Evolutionary conservation across 2,113 vertebrate genomes (phyloP).

Genomic region (Rhadina sibilatrix): DNA sequence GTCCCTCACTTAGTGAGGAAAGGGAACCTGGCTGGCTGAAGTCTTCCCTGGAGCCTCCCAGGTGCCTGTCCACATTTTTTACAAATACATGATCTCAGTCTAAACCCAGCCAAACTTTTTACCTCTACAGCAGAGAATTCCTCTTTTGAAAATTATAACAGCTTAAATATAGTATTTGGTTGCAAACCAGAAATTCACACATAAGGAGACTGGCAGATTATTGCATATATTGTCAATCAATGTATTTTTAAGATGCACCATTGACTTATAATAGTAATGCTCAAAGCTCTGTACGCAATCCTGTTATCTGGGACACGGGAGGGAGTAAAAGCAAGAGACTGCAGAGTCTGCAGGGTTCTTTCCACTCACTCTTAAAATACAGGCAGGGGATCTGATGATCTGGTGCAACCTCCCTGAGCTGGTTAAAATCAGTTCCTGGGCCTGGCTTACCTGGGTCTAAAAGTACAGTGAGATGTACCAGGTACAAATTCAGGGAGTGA

Average conservation of each 20-base stretch:
- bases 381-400: neutral
- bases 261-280: constrained; percentile 64
- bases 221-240: constrained; percentile 68
- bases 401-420: neutral
- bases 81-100: neutral
- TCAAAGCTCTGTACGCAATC: neutral
- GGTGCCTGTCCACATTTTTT: neutral
- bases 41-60: neutral
- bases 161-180: constrained; percentile 72
- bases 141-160: constrained; percentile 62
- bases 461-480: neutral
- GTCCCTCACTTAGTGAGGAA: neutral
- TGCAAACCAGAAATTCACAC: constrained; percentile 68
- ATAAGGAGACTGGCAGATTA: constrained; percentile 73
- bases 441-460: neutral
- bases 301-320: constrained; percentile 23
- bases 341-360: neutral
- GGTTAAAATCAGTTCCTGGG: neutral
- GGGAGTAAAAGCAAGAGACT: constrained; percentile 2
- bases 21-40: neutral
- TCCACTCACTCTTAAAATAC: neutral
- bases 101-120: constrained; percentile 17
- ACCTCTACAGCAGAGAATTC: constrained; percentile 68
- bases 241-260: constrained; percentile 66
- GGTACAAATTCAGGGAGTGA: neutral